phyloP scores from a whole-genome alignment of 1,140 invertebrate species.

The Lasioglossum baleicum region DNA sequence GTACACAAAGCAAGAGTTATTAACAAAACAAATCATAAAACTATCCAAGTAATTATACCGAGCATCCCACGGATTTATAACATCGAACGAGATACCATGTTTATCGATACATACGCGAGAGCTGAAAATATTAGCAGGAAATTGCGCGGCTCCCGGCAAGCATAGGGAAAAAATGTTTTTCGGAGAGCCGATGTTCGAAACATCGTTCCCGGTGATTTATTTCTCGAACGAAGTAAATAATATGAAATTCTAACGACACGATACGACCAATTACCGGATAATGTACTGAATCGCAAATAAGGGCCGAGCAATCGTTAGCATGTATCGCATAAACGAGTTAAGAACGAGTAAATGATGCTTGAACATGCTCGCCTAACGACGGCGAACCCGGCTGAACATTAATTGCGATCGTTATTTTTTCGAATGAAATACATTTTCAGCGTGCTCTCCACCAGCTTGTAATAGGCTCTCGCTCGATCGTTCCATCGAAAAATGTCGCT shows the following conservation, averaged over 20 bases:
- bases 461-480: neutral
- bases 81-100: too few species aligned
- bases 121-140: neutral
- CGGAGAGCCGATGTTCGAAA: neutral
- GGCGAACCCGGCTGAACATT: neutral
- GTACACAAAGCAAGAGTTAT: too few species aligned
- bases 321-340: neutral
- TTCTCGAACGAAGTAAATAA: too few species aligned
- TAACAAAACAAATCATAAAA: too few species aligned
- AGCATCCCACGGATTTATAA: too few species aligned
- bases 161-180: neutral
- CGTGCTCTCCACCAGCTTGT: neutral
- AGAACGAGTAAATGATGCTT: neutral
- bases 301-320: neutral
- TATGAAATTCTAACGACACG: neutral
- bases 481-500: neutral
- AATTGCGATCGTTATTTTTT: neutral
- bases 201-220: neutral
- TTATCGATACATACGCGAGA: neutral
- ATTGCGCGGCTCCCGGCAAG: too few species aligned
- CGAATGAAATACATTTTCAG: neutral
- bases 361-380: conserved; percentile 1
- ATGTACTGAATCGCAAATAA: neutral
- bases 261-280: conserved; percentile 16
- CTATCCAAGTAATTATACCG: too few species aligned